Conservation (phyloP, 2,797 vertebrate genomes). For the Adelosebastes latens region DNA sequence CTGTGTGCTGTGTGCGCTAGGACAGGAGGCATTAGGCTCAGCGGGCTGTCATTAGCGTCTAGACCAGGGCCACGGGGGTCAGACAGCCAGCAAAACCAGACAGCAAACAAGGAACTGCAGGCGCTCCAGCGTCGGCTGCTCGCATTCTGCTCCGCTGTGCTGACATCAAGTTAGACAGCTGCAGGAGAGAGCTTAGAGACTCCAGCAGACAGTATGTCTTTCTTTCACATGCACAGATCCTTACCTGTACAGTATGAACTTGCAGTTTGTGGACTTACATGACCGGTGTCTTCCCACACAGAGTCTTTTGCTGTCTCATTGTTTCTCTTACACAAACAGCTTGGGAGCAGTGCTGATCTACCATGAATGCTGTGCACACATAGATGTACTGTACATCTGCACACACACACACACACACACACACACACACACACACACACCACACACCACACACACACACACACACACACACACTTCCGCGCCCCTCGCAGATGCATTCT, state of each 20-base stretch:
- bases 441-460: background rate
- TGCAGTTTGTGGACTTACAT: background rate
- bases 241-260: conserved; percentile 13
- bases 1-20: conserved; percentile 27
- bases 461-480: conserved; percentile 8
- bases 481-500: conserved; percentile 42
- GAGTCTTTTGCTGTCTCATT: background rate
- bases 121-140: conserved; percentile 22
- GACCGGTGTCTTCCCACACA: background rate
- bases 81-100: conserved; percentile 55
- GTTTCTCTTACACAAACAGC: background rate
- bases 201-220: background rate
- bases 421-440: conserved; percentile 9
- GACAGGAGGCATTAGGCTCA: conserved; percentile 67
- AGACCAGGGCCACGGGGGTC: conserved; percentile 71
- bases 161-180: conserved; percentile 45
- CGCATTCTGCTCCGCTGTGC: conserved; percentile 46
- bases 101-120: conserved; percentile 58
- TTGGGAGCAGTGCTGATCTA: background rate
- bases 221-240: background rate
- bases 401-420: conserved; percentile 7
- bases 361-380: background rate
- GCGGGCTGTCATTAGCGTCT: conserved; percentile 72
- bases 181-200: conserved; percentile 25
- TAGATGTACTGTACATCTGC: background rate